These are phyloP conservation scores for Lithophane semibrunnea DNA, from an alignment of 2,888 invertebrate species.

Conservation along the genomic window DNA sequence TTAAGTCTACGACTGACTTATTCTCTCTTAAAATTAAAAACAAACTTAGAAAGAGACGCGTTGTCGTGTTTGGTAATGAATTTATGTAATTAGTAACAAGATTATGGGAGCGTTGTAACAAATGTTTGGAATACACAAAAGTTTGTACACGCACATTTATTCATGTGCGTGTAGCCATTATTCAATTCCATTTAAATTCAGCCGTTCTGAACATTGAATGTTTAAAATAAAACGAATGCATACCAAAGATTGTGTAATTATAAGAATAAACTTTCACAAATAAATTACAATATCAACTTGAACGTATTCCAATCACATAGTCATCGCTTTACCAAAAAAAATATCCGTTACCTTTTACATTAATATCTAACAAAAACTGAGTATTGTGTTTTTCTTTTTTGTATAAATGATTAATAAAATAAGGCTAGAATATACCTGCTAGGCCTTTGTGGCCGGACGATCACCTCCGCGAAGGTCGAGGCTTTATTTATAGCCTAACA, in stretches of 20 bases:
- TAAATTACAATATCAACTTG: constrained; percentile 26
- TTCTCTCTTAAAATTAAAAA: background rate
- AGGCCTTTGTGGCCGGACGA: constrained; percentile 76
- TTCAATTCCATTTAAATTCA: constrained; percentile 36
- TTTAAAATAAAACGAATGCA: constrained; percentile 14
- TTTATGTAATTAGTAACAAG: constrained; percentile 38
- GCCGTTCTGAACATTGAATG: background rate
- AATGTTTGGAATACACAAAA: constrained; percentile 38
- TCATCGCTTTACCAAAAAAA: constrained; percentile 28
- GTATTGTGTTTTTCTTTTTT: constrained; percentile 36
- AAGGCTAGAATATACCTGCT: constrained; percentile 65
- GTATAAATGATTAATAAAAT: constrained; percentile 60
- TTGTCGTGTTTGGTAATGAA: constrained; percentile 25
- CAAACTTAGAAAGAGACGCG: background rate
- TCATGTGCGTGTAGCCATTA: constrained; percentile 26
- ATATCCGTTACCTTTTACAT: constrained; percentile 35
- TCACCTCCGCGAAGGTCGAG: constrained; percentile 78
- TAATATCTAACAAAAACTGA: constrained; percentile 27
- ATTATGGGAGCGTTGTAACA: constrained; percentile 46
- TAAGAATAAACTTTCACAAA: constrained; percentile 7
- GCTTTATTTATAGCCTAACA: constrained; percentile 68
- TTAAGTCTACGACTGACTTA: background rate
- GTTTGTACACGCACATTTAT: constrained; percentile 44
- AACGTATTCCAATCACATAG: constrained; percentile 24
- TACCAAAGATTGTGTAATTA: constrained; percentile 8